These are phyloP conservation scores for Aethes cnicana DNA, from an alignment of 2,888 invertebrate species.

Conservation along the genomic window DNA sequence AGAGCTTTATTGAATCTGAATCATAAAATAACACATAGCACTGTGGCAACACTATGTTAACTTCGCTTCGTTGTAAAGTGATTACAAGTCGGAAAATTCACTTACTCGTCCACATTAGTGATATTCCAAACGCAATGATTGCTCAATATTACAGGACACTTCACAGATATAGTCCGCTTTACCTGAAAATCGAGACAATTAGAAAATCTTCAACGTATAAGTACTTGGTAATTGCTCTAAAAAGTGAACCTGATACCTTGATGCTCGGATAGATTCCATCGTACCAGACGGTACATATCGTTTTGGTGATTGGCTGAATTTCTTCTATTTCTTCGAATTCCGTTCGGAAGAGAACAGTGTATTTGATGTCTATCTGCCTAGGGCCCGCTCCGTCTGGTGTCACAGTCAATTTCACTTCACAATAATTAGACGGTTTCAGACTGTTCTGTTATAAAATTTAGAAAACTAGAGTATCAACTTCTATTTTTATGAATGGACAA, in stretches of 20 bases:
- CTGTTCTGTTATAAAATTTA: constrained; percentile 60
- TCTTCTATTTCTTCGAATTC: constrained; percentile 65
- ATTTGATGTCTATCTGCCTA: constrained; percentile 60
- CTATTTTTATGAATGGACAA: no score
- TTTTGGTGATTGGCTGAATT: constrained; percentile 63
- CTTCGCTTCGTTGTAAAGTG: background rate
- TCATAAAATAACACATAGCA: background rate
- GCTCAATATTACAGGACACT: constrained; percentile 69
- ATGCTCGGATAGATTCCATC: constrained; percentile 74
- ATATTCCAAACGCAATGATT: constrained; percentile 76
- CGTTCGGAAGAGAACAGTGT: constrained; percentile 63
- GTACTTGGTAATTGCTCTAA: background rate
- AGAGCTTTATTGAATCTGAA: constrained; percentile 66
- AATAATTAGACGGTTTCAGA: constrained; percentile 63
- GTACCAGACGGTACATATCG: constrained; percentile 69
- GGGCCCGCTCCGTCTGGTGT: constrained; percentile 67
- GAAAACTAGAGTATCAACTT: no score
- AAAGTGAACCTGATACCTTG: no score
- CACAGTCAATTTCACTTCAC: constrained; percentile 57
- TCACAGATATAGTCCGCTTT: constrained; percentile 66
- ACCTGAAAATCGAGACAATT: constrained; percentile 50
- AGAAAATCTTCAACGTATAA: background rate
- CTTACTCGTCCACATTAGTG: constrained; percentile 69
- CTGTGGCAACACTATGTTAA: background rate
- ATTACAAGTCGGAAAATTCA: constrained; percentile 28